Evolutionary conservation across 2,113 vertebrate species (phyloP).

Genomic region (Nothoprocta perdicaria): DNA sequence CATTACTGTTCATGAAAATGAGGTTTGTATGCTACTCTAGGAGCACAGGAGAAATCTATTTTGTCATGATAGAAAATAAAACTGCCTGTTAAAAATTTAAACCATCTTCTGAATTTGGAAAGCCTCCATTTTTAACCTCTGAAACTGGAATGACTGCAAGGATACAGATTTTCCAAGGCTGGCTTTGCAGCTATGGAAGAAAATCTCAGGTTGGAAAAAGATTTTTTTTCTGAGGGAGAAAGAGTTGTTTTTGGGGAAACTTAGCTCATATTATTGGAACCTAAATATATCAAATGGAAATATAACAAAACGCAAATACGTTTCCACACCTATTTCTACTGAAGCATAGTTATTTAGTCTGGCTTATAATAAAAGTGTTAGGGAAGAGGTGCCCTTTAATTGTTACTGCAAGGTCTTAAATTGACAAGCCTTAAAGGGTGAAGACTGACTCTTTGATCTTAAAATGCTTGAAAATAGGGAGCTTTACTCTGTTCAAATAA

Average conservation of each 20-base stretch:
- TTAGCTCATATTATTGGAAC: background rate
- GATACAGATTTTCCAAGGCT: background rate
- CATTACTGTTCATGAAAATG: background rate
- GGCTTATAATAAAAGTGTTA: background rate
- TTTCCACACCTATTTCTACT: background rate
- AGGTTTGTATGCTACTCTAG: background rate
- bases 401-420: slow-evolving; percentile 48
- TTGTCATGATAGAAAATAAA: background rate
- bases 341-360: background rate
- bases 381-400: slow-evolving; percentile 49
- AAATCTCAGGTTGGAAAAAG: background rate
- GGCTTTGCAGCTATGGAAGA: background rate
- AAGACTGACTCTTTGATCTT: slow-evolving; percentile 69
- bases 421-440: slow-evolving; percentile 36
- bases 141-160: background rate
- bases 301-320: background rate
- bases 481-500: slow-evolving; percentile 52
- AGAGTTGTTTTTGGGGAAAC: background rate
- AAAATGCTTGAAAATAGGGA: slow-evolving; percentile 58
- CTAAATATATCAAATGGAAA: background rate
- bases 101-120: background rate
- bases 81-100: background rate
- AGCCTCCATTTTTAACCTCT: background rate
- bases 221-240: background rate
- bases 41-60: background rate